Percentiles rank a stretch among this genome's conserved stretches.
These are phyloP conservation scores for Xyrichtys novacula DNA, from an alignment of 2,797 vertebrate species.

Conservation along the genomic window DNA sequence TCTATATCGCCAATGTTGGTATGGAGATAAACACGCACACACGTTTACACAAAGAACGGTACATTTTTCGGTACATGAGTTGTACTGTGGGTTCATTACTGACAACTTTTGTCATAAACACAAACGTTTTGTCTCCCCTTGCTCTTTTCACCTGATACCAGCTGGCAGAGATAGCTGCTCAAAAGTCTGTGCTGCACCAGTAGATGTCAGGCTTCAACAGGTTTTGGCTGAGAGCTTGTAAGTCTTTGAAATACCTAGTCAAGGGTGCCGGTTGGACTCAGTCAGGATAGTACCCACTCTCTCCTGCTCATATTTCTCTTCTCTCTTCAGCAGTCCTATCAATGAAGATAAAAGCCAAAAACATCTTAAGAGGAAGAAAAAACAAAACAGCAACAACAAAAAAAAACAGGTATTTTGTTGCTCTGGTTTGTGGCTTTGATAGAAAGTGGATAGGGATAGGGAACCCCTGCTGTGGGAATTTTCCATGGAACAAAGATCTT, in stretches of 20 bases:
- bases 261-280: not conserved
- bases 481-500: no score
- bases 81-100: not conserved
- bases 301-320: no score
- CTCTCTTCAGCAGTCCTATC: no score
- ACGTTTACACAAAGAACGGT: not conserved
- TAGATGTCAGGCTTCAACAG: slow-evolving; percentile 64
- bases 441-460: no score
- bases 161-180: accelerated
- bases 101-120: not conserved
- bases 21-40: slow-evolving; percentile 45
- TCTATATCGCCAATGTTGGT: slow-evolving; percentile 97
- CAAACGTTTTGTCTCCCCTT: not conserved
- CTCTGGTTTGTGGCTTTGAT: no score
- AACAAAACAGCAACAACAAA: no score
- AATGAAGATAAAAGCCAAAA: no score
- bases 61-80: no score
- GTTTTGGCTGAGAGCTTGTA: slow-evolving; percentile 6
- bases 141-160: not conserved
- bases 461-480: no score
- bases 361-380: no score
- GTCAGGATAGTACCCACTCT: no score
- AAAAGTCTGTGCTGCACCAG: slow-evolving; percentile 42
- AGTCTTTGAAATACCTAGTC: not conserved
- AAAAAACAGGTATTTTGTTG: no score